Conservation (phyloP, 2,113 vertebrate genomes). For the Polypterus senegalus region DNA sequence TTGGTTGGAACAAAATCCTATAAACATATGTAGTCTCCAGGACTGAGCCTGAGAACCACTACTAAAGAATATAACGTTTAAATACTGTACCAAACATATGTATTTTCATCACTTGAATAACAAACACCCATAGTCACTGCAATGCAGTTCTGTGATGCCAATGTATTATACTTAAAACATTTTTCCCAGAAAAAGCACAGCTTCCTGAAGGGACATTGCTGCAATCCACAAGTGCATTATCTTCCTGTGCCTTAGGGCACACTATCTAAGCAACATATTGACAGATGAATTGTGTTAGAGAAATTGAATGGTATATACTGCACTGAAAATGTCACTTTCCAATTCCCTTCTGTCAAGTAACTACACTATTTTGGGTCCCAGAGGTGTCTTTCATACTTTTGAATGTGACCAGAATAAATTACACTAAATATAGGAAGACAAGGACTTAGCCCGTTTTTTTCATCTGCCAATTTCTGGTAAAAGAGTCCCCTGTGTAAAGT, state of each 20-base stretch:
- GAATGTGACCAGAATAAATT: constrained; percentile 1
- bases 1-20: too few species aligned
- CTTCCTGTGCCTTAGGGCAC: background rate
- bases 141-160: too few species aligned
- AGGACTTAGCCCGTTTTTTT: background rate
- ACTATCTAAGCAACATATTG: background rate
- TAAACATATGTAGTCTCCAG: too few species aligned
- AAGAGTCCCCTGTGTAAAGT: background rate
- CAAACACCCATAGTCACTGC: too few species aligned
- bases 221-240: too few species aligned
- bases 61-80: too few species aligned
- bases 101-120: too few species aligned
- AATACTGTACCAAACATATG: too few species aligned
- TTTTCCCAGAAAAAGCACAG: too few species aligned
- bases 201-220: too few species aligned
- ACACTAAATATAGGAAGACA: background rate
- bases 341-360: background rate
- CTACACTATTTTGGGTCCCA: constrained; percentile 1
- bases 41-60: too few species aligned
- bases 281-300: background rate
- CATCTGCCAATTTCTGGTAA: background rate
- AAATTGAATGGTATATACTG: background rate
- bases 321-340: background rate
- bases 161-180: too few species aligned
- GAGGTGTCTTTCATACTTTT: background rate